Conservation (phyloP, 2,888 invertebrate genomes). For the Phaonia tiefii region DNA sequence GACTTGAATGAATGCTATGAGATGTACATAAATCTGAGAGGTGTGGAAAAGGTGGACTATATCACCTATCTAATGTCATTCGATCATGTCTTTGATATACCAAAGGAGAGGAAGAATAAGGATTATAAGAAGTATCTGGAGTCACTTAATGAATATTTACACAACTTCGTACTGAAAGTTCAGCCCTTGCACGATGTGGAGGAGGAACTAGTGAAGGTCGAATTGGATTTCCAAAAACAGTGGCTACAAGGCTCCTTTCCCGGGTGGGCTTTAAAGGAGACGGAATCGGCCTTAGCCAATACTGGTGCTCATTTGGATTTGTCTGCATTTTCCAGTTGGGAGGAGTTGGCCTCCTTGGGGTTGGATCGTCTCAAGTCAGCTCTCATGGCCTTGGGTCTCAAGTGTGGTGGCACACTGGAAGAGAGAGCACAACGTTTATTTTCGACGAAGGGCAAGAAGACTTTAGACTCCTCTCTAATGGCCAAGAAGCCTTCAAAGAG, state of each 20-base stretch:
- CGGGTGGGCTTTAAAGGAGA: constrained; percentile 98
- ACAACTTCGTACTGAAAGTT: constrained; percentile 90
- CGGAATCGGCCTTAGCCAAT: constrained; percentile 94
- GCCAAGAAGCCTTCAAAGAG: constrained; percentile 89
- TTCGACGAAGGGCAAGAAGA: constrained; percentile 96
- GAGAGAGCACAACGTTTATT: constrained; percentile 98
- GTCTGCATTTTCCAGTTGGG: constrained; percentile 98
- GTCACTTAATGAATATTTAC: constrained; percentile 91
- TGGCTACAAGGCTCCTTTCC: constrained; percentile 95
- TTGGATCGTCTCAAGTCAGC: constrained; percentile 98
- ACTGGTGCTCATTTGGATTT: constrained; percentile 98
- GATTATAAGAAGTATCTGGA: constrained; percentile 93
- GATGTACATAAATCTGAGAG: constrained; percentile 97
- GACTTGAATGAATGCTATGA: constrained; percentile 98
- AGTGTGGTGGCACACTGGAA: constrained; percentile 98
- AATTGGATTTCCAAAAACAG: constrained; percentile 90
- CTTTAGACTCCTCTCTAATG: constrained; percentile 93
- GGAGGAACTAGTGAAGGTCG: constrained; percentile 88
- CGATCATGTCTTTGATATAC: constrained; percentile 97
- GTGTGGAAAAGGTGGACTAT: constrained; percentile 98
- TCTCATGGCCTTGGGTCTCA: constrained; percentile 96
- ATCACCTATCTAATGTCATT: constrained; percentile 96
- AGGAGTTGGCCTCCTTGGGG: constrained; percentile 97
- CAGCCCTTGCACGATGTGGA: constrained; percentile 93
- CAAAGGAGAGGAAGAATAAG: constrained; percentile 93